A percentile compares a stretch with the other conserved stretches of the same genome.
Conservation (phyloP, 1,140 invertebrate species). For the Penaeus chinensis region DNA sequence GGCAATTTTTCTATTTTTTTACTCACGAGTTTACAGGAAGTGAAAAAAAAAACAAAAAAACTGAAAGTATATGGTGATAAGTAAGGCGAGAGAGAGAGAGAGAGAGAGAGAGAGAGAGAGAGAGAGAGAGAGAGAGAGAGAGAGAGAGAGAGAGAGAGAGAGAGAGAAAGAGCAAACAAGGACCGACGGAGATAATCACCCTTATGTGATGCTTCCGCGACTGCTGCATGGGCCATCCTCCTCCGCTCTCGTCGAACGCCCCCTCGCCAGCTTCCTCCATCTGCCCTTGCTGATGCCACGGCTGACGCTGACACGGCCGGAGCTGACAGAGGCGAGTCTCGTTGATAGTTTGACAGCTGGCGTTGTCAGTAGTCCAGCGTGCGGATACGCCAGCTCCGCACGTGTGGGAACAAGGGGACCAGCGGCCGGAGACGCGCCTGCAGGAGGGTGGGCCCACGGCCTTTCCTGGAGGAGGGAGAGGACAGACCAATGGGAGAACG, state of each 20-base stretch:
- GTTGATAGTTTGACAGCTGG: constrained; percentile 17
- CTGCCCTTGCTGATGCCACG: too few species aligned
- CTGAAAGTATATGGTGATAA: too few species aligned
- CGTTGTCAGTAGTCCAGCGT: constrained; percentile 34
- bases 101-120: background rate
- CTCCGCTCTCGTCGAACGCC: background rate
- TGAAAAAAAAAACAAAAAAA: too few species aligned
- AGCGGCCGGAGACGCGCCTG: background rate
- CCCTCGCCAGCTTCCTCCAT: too few species aligned
- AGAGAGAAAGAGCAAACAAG: background rate
- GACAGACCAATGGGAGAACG: background rate
- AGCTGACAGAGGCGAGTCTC: constrained; percentile 42
- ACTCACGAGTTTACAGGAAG: too few species aligned
- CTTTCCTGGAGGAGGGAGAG: constrained; percentile 1
- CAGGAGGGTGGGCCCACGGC: background rate
- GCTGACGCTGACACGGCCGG: constrained; percentile 23
- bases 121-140: constrained; percentile 20
- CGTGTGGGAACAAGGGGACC: constrained; percentile 11
- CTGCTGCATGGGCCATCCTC: background rate
- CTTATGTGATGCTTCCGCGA: constrained; percentile 11
- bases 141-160: constrained; percentile 31
- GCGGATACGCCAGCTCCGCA: constrained; percentile 35
- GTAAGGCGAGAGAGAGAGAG: background rate
- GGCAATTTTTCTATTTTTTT: too few species aligned
- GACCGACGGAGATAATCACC: background rate